phyloP scores from a whole-genome alignment of 2,888 invertebrate genomes.

The Apotomis capreana region DNA sequence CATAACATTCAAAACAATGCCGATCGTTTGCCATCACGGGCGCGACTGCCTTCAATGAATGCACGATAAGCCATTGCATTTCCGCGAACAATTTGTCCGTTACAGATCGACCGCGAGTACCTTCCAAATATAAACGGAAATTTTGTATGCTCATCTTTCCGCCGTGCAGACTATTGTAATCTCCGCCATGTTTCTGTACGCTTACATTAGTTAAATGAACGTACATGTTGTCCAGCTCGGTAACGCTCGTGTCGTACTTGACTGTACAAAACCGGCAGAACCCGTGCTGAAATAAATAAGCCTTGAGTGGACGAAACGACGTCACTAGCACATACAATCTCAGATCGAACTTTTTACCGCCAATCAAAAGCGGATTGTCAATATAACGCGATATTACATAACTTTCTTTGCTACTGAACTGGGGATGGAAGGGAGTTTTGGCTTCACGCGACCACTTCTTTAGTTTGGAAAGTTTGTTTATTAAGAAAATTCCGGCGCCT shows the following conservation, averaged over 20 bases:
- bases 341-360: constrained; percentile 98
- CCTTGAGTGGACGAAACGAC: constrained; percentile 96
- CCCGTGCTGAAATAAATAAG: constrained; percentile 95
- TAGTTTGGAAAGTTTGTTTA: constrained; percentile 96
- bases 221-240: constrained; percentile 96
- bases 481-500: constrained; percentile 96
- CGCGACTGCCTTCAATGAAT: constrained; percentile 96
- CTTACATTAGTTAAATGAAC: constrained; percentile 98
- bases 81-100: constrained; percentile 96
- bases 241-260: constrained; percentile 95
- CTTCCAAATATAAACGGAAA: constrained; percentile 94
- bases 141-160: constrained; percentile 98
- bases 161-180: constrained; percentile 97
- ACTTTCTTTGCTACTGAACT: constrained; percentile 90
- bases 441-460: constrained; percentile 96
- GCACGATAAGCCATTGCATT: constrained; percentile 95
- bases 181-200: constrained; percentile 98
- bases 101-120: constrained; percentile 93
- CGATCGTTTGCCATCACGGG: constrained; percentile 97
- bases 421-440: constrained; percentile 92
- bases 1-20: constrained; percentile 97
- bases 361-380: constrained; percentile 96
- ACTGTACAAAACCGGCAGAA: constrained; percentile 99
- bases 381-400: constrained; percentile 99
- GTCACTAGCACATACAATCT: constrained; percentile 96